phyloP scores from a whole-genome alignment of 2,113 vertebrate species.

The Numida meleagris region DNA sequence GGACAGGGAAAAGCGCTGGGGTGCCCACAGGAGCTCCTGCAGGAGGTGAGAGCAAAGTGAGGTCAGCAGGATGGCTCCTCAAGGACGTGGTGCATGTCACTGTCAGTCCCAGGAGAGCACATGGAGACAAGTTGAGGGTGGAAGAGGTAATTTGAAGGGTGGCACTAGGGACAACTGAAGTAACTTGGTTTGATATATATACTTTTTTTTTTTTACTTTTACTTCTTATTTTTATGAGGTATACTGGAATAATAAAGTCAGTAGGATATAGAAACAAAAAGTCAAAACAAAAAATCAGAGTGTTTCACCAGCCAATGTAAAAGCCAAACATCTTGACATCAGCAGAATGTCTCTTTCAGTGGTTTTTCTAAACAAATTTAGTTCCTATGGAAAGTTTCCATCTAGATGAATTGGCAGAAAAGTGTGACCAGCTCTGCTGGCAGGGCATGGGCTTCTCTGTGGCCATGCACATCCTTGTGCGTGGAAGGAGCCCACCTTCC shows the following conservation, averaged over 20 bases:
- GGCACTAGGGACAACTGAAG: not conserved
- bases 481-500: not conserved
- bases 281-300: constrained; percentile 49
- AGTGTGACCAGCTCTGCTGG: constrained; percentile 8
- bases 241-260: constrained; percentile 45
- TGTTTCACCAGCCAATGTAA: constrained; percentile 25
- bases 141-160: not conserved
- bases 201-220: not conserved
- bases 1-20: not conserved
- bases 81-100: no score
- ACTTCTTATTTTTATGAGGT: constrained; percentile 34
- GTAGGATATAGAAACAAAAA: constrained; percentile 58
- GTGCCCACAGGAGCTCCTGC: not conserved
- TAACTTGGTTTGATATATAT: not conserved
- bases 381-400: constrained; percentile 49
- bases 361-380: constrained; percentile 53
- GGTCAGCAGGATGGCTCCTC: rapidly evolving
- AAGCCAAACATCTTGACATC: constrained; percentile 58
- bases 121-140: rapidly evolving
- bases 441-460: not conserved
- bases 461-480: not conserved
- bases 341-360: constrained; percentile 54
- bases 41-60: not conserved
- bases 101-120: not conserved
- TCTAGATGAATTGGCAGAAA: constrained; percentile 41